Evolutionary conservation across 2,888 invertebrate genomes (phyloP).

Genomic region (Plebejus argus): DNA sequence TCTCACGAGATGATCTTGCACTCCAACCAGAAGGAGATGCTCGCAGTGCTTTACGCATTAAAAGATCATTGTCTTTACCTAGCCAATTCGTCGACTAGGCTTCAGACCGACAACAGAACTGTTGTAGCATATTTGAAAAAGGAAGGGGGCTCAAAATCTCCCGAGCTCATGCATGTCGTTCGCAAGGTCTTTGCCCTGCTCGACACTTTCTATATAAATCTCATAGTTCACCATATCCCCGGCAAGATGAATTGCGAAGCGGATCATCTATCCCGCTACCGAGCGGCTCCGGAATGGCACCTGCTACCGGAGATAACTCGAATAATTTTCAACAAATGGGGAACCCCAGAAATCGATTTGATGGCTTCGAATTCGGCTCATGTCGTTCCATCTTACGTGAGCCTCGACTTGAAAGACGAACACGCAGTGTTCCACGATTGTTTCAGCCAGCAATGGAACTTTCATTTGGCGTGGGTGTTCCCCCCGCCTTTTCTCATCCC

Average conservation of each 20-base stretch:
- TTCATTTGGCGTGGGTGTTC: too few species aligned
- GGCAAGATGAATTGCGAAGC: conserved; percentile 3
- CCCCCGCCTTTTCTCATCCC: too few species aligned
- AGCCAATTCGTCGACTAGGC: not conserved
- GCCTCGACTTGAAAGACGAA: too few species aligned
- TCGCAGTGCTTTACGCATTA: not conserved
- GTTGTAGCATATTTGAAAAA: not conserved
- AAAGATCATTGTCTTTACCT: not conserved
- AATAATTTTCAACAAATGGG: not conserved
- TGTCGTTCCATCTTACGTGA: too few species aligned
- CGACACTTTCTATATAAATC: not conserved
- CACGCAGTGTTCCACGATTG: too few species aligned
- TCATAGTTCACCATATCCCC: not conserved
- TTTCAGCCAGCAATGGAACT: too few species aligned
- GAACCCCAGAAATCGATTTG: not conserved
- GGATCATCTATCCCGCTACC: not conserved
- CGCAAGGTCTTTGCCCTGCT: not conserved
- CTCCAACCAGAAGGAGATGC: conserved; percentile 4
- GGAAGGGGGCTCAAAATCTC: not conserved
- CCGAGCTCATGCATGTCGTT: not conserved
- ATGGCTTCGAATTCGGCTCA: not conserved
- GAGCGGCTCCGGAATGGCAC: not conserved
- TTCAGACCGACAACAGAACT: not conserved
- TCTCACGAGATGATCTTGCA: not conserved
- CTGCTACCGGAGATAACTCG: not conserved